Conservation (phyloP, 2,113 vertebrate genomes). For the Orientallactaga bullata region DNA sequence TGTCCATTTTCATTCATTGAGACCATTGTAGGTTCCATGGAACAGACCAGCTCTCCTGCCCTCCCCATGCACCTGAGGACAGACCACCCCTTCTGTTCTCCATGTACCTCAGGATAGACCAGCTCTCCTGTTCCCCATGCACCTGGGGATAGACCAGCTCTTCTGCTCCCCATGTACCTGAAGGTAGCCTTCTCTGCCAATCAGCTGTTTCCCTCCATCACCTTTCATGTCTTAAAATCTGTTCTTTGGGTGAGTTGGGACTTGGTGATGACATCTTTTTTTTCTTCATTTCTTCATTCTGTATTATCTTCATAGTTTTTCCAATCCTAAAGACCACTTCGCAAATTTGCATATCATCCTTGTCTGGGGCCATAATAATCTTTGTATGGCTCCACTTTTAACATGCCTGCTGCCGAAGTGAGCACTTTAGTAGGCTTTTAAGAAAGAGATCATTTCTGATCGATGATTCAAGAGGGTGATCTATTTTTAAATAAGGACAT, state of each 20-base stretch:
- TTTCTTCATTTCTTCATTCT: background rate
- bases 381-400: background rate
- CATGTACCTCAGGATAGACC: background rate
- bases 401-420: background rate
- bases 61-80: no score
- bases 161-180: background rate
- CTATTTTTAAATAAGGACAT: conserved; percentile 60
- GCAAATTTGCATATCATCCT: background rate
- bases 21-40: background rate
- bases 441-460: background rate
- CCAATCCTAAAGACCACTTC: background rate
- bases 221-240: background rate
- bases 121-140: background rate
- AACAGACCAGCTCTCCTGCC: background rate
- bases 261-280: background rate
- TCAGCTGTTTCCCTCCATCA: background rate
- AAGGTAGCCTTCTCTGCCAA: background rate
- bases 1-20: background rate
- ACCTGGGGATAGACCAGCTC: background rate
- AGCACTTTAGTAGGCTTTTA: background rate
- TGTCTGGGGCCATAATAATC: background rate
- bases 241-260: background rate
- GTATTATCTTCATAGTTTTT: background rate
- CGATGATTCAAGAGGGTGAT: conserved; percentile 2
- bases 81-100: background rate